These are phyloP conservation scores for Folsomia manolachei DNA, from an alignment of 2,888 invertebrate species.

Conservation along the genomic window DNA sequence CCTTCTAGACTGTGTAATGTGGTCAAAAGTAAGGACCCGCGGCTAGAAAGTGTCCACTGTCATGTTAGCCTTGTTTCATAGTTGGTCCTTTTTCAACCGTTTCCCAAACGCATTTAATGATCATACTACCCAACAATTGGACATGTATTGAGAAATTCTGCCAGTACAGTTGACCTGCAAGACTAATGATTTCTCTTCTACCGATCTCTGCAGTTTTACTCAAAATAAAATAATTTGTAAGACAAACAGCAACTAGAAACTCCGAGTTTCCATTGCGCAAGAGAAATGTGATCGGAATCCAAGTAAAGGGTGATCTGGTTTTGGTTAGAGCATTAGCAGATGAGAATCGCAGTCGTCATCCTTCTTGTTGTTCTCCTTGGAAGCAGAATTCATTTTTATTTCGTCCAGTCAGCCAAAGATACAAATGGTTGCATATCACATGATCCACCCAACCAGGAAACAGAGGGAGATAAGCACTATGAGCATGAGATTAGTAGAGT, in stretches of 20 bases:
- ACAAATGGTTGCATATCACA: background rate
- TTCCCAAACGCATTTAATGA: too few relatives aligned
- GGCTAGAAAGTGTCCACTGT: too few relatives aligned
- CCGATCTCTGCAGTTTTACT: too few relatives aligned
- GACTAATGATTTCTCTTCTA: too few relatives aligned
- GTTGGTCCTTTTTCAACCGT: too few relatives aligned
- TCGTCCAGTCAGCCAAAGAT: background rate
- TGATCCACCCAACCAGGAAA: background rate
- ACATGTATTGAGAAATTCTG: too few relatives aligned
- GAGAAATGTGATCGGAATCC: background rate
- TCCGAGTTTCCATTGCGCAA: background rate
- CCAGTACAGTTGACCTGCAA: too few relatives aligned
- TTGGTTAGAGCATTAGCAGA: background rate
- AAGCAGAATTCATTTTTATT: background rate
- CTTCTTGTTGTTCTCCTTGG: background rate
- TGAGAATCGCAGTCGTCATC: background rate
- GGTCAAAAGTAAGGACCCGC: too few relatives aligned
- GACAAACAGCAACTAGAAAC: background rate
- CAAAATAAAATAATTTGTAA: background rate
- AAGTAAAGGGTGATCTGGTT: background rate
- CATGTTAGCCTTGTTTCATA: too few relatives aligned
- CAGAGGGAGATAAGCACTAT: background rate
- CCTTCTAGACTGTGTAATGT: too few relatives aligned
- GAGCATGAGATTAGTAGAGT: background rate
- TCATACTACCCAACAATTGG: too few relatives aligned